phyloP scores from a whole-genome alignment of 30 jellyfish, hydroid and myxozoan species.

The Sanderia malayensis region DNA sequence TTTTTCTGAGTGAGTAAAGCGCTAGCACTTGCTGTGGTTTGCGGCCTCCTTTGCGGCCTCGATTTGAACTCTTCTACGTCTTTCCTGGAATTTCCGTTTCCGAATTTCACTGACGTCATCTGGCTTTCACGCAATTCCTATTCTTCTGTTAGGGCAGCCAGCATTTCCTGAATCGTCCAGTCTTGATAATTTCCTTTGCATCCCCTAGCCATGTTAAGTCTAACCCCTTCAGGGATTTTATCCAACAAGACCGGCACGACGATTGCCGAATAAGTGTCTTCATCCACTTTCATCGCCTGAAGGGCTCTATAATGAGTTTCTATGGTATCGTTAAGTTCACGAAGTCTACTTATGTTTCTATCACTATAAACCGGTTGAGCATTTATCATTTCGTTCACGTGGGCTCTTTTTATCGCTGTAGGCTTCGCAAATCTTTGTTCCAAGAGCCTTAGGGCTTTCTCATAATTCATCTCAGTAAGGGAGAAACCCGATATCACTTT shows the following conservation, averaged over 20 bases:
- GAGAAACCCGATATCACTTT: conserved; percentile 9
- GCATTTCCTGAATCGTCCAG: conserved; percentile 17
- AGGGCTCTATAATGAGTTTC: not conserved
- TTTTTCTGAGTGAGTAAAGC: not conserved
- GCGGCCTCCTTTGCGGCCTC: not conserved
- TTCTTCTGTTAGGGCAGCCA: conserved; percentile 2
- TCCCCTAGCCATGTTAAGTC: conserved; percentile 2
- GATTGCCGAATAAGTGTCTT: conserved; percentile 3
- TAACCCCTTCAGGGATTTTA: conserved; percentile 7
- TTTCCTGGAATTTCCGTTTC: not conserved
- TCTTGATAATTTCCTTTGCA: not conserved
- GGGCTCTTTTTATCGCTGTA: not conserved
- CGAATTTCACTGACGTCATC: not conserved
- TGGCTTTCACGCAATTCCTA: conserved; percentile 8
- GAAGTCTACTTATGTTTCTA: too few species aligned
- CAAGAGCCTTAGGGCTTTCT: not conserved
- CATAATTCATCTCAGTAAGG: not conserved
- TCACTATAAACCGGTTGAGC: not conserved
- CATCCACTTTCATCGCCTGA: conserved; percentile 4
- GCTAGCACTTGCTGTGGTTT: not conserved
- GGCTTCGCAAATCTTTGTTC: not conserved
- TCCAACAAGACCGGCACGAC: conserved; percentile 26
- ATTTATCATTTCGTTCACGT: not conserved
- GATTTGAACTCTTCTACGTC: not conserved
- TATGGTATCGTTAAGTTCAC: not conserved